Base-by-base conservation (phyloP, 1,140 invertebrate species). In the Oscheius sp. region DNA sequence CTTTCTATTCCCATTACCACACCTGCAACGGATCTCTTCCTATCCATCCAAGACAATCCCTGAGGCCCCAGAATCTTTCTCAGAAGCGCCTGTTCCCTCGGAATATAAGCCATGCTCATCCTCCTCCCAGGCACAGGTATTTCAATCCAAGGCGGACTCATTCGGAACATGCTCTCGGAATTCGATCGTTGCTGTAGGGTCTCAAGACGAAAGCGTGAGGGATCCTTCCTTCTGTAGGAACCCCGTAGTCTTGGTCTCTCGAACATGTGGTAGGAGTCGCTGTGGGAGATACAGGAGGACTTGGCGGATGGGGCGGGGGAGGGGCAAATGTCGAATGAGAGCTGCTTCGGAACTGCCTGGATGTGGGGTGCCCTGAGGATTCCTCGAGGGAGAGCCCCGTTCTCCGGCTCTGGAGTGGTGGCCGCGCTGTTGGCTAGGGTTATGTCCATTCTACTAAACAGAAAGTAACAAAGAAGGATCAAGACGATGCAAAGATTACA, bases 61-160 rank as follows among this genome's bases (percentile, higher is more conserved):
- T 73, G 70, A 18, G 79, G 79, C 20, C 79, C 79, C 18, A 81
- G 71, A 64, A 81, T 81, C 35, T 75, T 68, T 38, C 80, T 52
- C 0, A 81, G 36, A 34, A 81, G 70, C 1, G 79, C 79, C 62
- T 83, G 76, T 61, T 81, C 75, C 45, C 72, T 72, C 34, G 80
- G 62, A 32, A 80, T n/a, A 10, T 71, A 71, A 4, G 69, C 69
- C 69, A 71, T 71, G 34, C 38, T 49, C 69, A 71, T 71, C 18
- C 69, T 2, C 36, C 69, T 63, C 15, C 59, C 59, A 35, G 32
- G 59, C 29, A 58, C 45, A n/a, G 67, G 49, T 15, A 68, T n/a
- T 45, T 61, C 36, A 29, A 61, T 58, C 20, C 31, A 42, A 13
- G 32, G 32, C 36, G 31, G 32, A n/a, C 49, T 35, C 34, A 35